A percentile compares a stretch with the other conserved stretches of the same genome.
Evolutionary conservation across 2,888 invertebrate species (phyloP).

Genomic region (Leptura quadrifasciata): DNA sequence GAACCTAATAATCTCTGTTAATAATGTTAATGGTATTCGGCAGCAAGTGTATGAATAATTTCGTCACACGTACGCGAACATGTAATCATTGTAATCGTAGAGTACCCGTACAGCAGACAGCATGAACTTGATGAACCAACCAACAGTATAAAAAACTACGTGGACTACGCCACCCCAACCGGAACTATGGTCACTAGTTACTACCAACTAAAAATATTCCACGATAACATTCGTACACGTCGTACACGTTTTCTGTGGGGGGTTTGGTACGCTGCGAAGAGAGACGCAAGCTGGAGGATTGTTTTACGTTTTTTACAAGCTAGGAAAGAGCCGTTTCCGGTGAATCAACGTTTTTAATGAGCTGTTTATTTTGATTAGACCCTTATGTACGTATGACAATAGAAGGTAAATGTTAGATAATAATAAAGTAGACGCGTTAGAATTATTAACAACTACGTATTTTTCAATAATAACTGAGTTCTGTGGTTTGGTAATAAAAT

Average conservation of each 20-base stretch:
- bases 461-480: neutral
- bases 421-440: conserved; percentile 12
- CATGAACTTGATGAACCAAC: conserved; percentile 59
- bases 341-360: conserved; percentile 64
- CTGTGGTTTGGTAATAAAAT: neutral
- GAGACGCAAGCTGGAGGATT: conserved; percentile 12
- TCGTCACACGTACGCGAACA: neutral
- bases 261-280: neutral
- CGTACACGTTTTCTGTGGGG: neutral
- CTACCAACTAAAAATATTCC: conserved; percentile 53
- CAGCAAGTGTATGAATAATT: conserved; percentile 32
- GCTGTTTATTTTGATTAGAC: conserved; percentile 55
- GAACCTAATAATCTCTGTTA: neutral
- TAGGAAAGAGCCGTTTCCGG: conserved; percentile 65
- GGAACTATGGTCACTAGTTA: conserved; percentile 60
- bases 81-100: conserved; percentile 19
- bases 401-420: conserved; percentile 24
- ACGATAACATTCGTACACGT: neutral
- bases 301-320: conserved; percentile 54
- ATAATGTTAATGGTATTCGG: conserved; percentile 3
- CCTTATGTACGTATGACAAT: conserved; percentile 41
- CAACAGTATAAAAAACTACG: conserved; percentile 34
- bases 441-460: neutral
- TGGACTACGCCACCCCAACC: conserved; percentile 57
- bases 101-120: conserved; percentile 18